These are phyloP conservation scores for Amiota mariae DNA, from an alignment of 2,888 invertebrate genomes.

Conservation along the genomic window DNA sequence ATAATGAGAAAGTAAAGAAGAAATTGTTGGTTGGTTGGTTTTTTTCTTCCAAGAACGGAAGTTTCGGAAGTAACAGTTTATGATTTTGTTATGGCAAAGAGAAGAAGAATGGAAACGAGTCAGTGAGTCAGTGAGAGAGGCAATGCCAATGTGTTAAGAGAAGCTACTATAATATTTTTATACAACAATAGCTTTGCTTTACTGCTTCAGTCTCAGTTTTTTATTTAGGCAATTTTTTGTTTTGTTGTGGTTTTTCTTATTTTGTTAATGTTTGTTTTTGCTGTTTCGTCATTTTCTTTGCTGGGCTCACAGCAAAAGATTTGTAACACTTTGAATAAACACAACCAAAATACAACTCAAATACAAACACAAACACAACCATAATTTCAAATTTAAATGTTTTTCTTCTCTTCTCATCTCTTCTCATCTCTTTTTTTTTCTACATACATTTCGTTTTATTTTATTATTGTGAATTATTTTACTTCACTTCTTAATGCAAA, in stretches of 20 bases:
- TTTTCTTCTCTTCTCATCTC: not conserved
- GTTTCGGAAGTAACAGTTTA: slow-evolving; percentile 4
- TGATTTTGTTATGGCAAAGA: not conserved
- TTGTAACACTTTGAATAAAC: not conserved
- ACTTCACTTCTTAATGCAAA: too few species aligned
- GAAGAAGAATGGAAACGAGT: not conserved
- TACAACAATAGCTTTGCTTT: too few species aligned
- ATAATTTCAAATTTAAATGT: not conserved
- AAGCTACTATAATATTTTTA: too few species aligned
- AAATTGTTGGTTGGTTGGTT: not conserved
- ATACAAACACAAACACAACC: not conserved
- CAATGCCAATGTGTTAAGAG: too few species aligned
- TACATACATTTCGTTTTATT: not conserved
- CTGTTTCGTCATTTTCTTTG: slow-evolving; percentile 3
- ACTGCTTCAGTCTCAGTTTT: not conserved
- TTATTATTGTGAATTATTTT: not conserved
- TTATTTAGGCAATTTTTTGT: not conserved
- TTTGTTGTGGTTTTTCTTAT: not conserved
- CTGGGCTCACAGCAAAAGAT: slow-evolving; percentile 14
- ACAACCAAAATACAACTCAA: too few species aligned
- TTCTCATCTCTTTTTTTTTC: not conserved
- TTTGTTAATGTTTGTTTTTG: slow-evolving; percentile 5
- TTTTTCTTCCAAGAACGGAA: slow-evolving; percentile 1
- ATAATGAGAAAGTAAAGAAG: not conserved
- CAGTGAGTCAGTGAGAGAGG: not conserved